Base-by-base conservation (phyloP, 2,888 invertebrate genomes). In the Gastrophysa polygoni region DNA sequence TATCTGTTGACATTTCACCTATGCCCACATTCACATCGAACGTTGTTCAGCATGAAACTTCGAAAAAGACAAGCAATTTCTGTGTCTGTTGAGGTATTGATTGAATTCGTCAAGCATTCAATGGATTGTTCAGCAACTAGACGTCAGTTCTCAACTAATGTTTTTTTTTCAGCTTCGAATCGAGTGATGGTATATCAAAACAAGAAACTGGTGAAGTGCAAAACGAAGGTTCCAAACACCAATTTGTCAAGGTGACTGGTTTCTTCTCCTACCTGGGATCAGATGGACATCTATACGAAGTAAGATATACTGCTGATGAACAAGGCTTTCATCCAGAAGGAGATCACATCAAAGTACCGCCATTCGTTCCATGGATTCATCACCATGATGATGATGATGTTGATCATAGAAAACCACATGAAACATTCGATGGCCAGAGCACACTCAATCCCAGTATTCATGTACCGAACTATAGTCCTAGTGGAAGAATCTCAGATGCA, bases 221-320 rank as follows among this genome's bases (percentile, higher is more conserved):
- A 5, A 46, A 75, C 32, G 63, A 69, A n/a, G 71, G 71, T 5
- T 68, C 72, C 11, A 63, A 71, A 46, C 68, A 72, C 51, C 70
- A 71, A 18, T 58, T 73, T 11, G 78, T 80, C 5, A 59, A 71
- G 54, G 83, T 81, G 1, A 76, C 80, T 59, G 85, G 85, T 7
- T 77, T 77, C 1, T 83, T 75, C 73, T 81, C 82, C 28, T 85
- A 83, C 73, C 79, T 80, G 1, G 82, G 79, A 8, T 77, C 79
- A 7, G 83, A 83, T 63, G 85, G 85, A 4, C 77, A 77, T 14
- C 75, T 77, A 20, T 79, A 82, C 68, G 76, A 77, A 8, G 73
- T 84, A 52, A 77, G 77, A 5, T 85, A 84, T 73, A 73, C 82
- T 29, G 84, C 85, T 59, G 83, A 84, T 68, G 82, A 83, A 70